phyloP scores from a whole-genome alignment of 2,888 invertebrate genomes.

The Philonicus albiceps region DNA sequence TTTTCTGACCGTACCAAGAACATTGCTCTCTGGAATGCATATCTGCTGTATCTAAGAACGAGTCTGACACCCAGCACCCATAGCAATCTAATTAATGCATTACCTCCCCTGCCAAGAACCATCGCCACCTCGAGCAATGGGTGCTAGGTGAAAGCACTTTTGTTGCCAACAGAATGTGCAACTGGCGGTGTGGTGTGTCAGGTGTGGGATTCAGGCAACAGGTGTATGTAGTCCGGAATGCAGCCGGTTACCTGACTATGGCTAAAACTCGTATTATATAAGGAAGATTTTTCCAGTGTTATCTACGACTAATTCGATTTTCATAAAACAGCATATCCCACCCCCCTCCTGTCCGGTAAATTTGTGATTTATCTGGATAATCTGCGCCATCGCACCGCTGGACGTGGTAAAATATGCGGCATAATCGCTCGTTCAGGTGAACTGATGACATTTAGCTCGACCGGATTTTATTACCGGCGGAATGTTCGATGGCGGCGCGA shows the following conservation, averaged over 20 bases:
- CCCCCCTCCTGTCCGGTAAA: not conserved
- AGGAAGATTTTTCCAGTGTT: not conserved
- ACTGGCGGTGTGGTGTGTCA: not conserved
- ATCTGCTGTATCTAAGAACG: not conserved
- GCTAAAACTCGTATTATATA: not conserved
- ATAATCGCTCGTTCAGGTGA: constrained; percentile 5
- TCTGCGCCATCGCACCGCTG: not conserved
- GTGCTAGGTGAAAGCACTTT: not conserved
- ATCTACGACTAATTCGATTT: not conserved
- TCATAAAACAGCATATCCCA: not conserved
- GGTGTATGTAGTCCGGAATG: not conserved
- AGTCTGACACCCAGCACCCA: not conserved
- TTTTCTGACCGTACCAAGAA: not conserved
- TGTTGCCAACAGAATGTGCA: not conserved
- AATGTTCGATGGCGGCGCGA: constrained; percentile 1
- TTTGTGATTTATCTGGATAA: not conserved
- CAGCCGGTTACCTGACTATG: not conserved
- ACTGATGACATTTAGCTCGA: constrained; percentile 32
- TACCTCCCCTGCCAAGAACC: not conserved
- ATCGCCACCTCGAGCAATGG: not conserved
- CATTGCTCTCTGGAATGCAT: not conserved
- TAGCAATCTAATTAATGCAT: not conserved
- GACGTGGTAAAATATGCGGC: not conserved
- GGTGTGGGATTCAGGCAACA: not conserved
- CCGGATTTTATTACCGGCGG: constrained; percentile 34